phyloP scores from a whole-genome alignment of 2,888 invertebrate genomes.

The Carterocephalus palaemon region DNA sequence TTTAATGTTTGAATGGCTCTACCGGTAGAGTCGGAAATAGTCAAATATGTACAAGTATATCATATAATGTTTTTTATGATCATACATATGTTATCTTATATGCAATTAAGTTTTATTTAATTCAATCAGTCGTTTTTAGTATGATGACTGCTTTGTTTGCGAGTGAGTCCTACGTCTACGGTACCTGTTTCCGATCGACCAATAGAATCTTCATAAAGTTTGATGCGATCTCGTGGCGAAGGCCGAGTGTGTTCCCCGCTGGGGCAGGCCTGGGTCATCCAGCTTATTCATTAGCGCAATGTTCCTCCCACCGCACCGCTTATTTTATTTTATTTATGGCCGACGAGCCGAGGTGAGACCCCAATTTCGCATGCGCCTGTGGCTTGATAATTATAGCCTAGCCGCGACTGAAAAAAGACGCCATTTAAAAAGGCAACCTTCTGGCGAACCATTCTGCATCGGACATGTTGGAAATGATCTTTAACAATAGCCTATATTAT shows the following conservation, averaged over 20 bases:
- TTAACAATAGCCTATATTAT: conserved; percentile 19
- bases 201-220: conserved; percentile 36
- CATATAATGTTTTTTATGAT: too few relatives aligned
- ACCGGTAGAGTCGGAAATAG: conserved; percentile 1
- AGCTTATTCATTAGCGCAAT: conserved; percentile 70
- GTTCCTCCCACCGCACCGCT: conserved; percentile 70
- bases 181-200: conserved; percentile 31
- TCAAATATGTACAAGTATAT: too few relatives aligned
- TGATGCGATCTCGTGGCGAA: conserved; percentile 29
- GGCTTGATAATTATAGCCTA: conserved; percentile 75
- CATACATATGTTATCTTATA: too few relatives aligned
- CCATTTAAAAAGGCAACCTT: conserved; percentile 58
- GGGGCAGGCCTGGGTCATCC: conserved; percentile 40
- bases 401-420: conserved; percentile 65
- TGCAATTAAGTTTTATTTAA: too few relatives aligned
- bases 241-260: conserved; percentile 34
- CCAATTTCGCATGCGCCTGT: conserved; percentile 76
- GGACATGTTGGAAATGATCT: conserved; percentile 38
- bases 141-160: conserved; percentile 12
- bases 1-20: conserved; percentile 53
- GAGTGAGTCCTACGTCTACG: conserved; percentile 23
- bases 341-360: conserved; percentile 73
- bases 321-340: conserved; percentile 76
- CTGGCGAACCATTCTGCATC: conserved; percentile 28
- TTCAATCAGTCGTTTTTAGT: too few relatives aligned